Base-by-base conservation (phyloP, 1,140 invertebrate species). In the Eumaeus atala region DNA sequence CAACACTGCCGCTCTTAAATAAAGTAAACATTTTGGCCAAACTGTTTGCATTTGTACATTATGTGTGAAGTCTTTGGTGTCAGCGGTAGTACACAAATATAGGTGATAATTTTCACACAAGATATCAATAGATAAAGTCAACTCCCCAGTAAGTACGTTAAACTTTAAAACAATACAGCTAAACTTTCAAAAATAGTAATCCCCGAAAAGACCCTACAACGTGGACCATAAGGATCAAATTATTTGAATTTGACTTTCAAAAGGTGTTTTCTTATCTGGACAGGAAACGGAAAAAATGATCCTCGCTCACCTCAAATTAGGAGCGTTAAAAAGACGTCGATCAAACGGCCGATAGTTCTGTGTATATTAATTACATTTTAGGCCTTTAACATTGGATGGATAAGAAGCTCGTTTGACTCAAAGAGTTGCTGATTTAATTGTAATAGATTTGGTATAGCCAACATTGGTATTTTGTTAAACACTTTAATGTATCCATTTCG, bases 231-330 rank as follows among this genome's bases (percentile, higher is more conserved):
- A 17, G 14, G 14, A 9, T 17, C 14, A 44, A 14, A 44, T 17
- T 44, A 16, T 6, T 14, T 1, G 9, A 18, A 44, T 28, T 28
- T 28, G 21, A 28, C 40, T 44, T 9, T 14, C 17, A 14, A 18
- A 44, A 44, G 16, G 38, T 40, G 38, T 14, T n/a, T 6, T 14
- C 1, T 44, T 44, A 44, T 44, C 40, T 14, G 17, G 40, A 9
- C 40, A 44, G 40, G 40, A 44, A 44, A 44, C 12, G 40, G 40
- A 44, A 44, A 44, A 44, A 44, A 44, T 44, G 40, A 44, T 44
- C 40, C 38, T 40, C 40, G 40, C 14, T 40, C 38, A 44, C 40
- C 12, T 44, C 40, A 44, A 44, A 44, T 44, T 44, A 44, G 40
- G 40, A 44, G 14, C 40, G 40, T 44, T 44, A 44, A 44, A 44